Percentiles rank a stretch among this genome's conserved stretches.
These are phyloP conservation scores for Spodoptera littoralis DNA, from an alignment of 2,888 invertebrate species.

Conservation along the genomic window DNA sequence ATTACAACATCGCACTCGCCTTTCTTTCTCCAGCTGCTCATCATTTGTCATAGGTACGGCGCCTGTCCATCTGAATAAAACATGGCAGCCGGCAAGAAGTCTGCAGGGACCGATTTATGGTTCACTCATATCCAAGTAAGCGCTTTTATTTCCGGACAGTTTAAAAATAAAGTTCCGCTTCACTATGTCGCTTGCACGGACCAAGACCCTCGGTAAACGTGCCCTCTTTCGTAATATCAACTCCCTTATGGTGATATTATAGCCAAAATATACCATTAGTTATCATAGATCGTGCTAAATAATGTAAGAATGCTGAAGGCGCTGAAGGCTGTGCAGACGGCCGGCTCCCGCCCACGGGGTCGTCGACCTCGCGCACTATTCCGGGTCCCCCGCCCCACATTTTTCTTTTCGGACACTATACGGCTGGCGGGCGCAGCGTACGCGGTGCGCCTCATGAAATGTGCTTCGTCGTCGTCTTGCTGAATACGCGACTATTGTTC, in stretches of 20 bases:
- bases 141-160: conserved; percentile 64
- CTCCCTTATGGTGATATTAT: conserved; percentile 62
- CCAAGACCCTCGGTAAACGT: conserved; percentile 23
- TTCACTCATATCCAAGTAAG: conserved; percentile 63
- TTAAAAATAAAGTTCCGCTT: conserved; percentile 66
- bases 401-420: conserved; percentile 86
- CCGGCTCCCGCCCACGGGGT: conserved; percentile 70
- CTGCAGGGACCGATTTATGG: conserved; percentile 77
- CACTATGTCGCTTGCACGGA: conserved; percentile 50
- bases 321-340: conserved; percentile 69
- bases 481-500: conserved; percentile 84
- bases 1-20: conserved; percentile 45
- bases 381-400: conserved; percentile 78
- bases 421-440: conserved; percentile 66
- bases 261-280: conserved; percentile 69
- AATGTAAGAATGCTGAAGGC: conserved; percentile 75
- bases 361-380: conserved; percentile 76
- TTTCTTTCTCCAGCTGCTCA: conserved; percentile 59
- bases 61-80: conserved; percentile 77
- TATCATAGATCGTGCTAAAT: conserved; percentile 76
- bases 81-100: conserved; percentile 73
- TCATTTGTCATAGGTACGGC: conserved; percentile 71
- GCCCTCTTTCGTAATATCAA: conserved; percentile 57
- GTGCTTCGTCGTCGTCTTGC: conserved; percentile 79
- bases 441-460: conserved; percentile 68